These are phyloP conservation scores for Neodiprion pinetum DNA, from an alignment of 1,140 invertebrate species.

Conservation along the genomic window DNA sequence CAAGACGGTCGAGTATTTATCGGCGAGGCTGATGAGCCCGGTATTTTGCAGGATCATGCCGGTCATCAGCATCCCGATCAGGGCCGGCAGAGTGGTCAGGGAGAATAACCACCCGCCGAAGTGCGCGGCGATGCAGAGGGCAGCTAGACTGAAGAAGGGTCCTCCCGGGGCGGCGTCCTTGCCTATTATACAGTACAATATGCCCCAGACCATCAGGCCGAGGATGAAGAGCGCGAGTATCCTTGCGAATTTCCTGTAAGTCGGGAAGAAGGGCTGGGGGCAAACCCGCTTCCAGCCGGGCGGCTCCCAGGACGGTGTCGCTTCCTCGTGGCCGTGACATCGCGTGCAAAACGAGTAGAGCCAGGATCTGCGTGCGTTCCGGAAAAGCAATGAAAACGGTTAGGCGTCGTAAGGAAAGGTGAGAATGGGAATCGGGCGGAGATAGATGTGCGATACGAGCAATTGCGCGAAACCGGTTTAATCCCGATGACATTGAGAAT, in stretches of 20 bases:
- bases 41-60: conserved; percentile 83
- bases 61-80: conserved; percentile 86
- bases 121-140: conserved; percentile 77
- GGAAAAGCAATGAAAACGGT: not conserved
- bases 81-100: conserved; percentile 80
- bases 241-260: conserved; percentile 78
- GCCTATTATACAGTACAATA: conserved; percentile 76
- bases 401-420: not conserved
- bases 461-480: not conserved
- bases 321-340: conserved; percentile 72
- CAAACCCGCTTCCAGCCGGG: conserved; percentile 76
- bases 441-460: not conserved
- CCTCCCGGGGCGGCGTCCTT: conserved; percentile 79
- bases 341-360: conserved; percentile 75
- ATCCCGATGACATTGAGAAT: not conserved
- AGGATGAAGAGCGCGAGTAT: conserved; percentile 72
- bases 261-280: conserved; percentile 81
- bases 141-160: conserved; percentile 79
- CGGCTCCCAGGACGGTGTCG: conserved; percentile 78
- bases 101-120: conserved; percentile 81
- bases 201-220: conserved; percentile 78
- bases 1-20: conserved; percentile 67
- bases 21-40: conserved; percentile 74
- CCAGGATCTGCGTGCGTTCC: conserved; percentile 68
- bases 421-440: not conserved